Conservation (phyloP, 2,113 vertebrate species). For the Hydrochoerus hydrochaeris region DNA sequence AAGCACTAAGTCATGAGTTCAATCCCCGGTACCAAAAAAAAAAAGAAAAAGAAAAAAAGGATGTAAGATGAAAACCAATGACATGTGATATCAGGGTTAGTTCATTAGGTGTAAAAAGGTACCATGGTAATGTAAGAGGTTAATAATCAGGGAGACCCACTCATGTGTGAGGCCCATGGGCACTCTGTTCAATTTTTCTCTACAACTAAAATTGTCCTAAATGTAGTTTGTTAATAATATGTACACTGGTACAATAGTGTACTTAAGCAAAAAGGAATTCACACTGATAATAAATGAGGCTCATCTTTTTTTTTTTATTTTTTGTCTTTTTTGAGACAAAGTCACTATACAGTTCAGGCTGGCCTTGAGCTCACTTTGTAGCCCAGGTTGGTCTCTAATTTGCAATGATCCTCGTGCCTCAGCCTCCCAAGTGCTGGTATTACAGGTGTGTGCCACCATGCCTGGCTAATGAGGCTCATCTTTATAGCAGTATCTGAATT, state of each 20-base stretch:
- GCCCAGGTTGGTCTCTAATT: too few species aligned
- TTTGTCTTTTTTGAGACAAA: too few species aligned
- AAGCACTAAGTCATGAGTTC: too few species aligned
- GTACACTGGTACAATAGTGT: not conserved
- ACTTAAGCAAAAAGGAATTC: conserved; percentile 26
- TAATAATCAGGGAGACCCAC: not conserved
- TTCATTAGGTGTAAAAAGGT: conserved; percentile 5
- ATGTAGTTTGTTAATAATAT: not conserved
- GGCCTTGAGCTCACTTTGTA: too few species aligned
- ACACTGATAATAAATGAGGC: not conserved
- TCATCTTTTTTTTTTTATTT: too few species aligned
- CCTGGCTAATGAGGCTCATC: not conserved
- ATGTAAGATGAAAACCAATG: not conserved
- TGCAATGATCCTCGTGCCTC: too few species aligned
- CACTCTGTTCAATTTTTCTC: conserved; percentile 8
- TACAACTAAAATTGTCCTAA: conserved; percentile 9
- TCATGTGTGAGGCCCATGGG: not conserved
- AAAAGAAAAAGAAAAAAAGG: too few species aligned
- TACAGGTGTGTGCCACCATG: too few species aligned
- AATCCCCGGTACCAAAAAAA: too few species aligned
- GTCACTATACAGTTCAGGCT: too few species aligned
- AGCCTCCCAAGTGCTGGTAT: too few species aligned
- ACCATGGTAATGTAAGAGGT: not conserved
- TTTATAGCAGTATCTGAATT: not conserved
- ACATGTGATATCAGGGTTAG: not conserved